Base-by-base conservation (phyloP, 2,888 invertebrate genomes). In the Coelinius sp. region DNA sequence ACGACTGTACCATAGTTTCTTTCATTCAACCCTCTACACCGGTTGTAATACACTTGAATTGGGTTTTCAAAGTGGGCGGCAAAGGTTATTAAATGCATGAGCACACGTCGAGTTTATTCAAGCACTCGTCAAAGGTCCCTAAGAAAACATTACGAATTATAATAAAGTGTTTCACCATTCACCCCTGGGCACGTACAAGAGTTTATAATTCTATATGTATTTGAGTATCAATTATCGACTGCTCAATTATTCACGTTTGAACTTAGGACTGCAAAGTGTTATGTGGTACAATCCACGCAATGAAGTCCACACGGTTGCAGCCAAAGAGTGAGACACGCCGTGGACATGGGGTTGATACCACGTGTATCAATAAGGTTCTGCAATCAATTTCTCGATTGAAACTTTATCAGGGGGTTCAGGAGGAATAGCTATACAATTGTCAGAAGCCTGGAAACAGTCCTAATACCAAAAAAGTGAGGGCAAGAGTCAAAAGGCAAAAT, bases 41-140 rank as follows among this genome's bases (percentile, higher is more conserved):
- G n/a, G n/a, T 25, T 5, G 25, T 53, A 53, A 25, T 53, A 25
- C 53, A 24, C 53, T 53, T 53, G 53, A 53, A 53, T 53, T 14
- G 24, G 25, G 25, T n/a, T 53, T 24, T 12, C 8, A 25, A 53
- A 53, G 53, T 53, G 25, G 53, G 53, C 53, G 53, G 12, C 7
- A 25, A 53, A 53, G 53, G 53, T 53, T 53, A 53, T 53, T 53
- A 53, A 53, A 53, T 53, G 53, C 53, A 25, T 27, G 25, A 24
- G 53, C 53, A 53, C 53, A 53, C 53, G 27, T 53, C 14, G 53
- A 27, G 27, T 53, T 53, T 27, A 25, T 53, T 53, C 53, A 53
- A 53, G 53, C 53, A 25, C 25, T 53, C 53, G 53, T 53, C 53
- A 27, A 53, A 53, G 27, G n/a, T 25, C 53, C 53, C 53, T 4